Base-by-base conservation (phyloP, 2,113 vertebrate species). In the Dicentrarchus labrax region DNA sequence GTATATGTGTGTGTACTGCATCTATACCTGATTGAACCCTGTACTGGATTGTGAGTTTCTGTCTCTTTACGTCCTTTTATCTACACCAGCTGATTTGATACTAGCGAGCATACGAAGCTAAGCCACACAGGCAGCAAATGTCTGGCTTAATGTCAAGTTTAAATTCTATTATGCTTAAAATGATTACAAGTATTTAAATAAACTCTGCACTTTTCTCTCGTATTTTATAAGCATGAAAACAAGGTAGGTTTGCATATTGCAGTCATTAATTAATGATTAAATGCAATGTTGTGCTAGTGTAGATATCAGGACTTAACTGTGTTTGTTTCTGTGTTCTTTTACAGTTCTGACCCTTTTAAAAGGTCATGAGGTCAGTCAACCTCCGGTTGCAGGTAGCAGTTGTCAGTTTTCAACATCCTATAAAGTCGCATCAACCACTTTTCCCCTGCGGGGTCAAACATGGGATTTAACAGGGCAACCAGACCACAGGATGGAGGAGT, bases 91-190 rank as follows among this genome's bases (percentile, higher is more conserved):
- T 60, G 54, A 60, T 78, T 41, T 48, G 12, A 76, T 51, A 76
- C 11, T 21, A 86, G 74, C n/a, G 6, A 84, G 88, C 68, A 72
- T 30, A 77, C 30, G 50, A 87, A 89, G 76, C 75, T 74, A 56
- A 88, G 80, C 80, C 64, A 68, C 78, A 80, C 48, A 69, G 67
- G 73, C 75, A 72, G 77, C 72, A 67, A 60, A 62, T 53, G 74
- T n/a, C 19, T 72, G 80, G 43, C 79, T 76, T 83, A 21, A 83
- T 83, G 72, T 78, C 85, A 86, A 74, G 59, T 89, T 80, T 39
- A 81, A 69, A 62, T 74, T 67, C 5, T 47, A n/a, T 74, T 10
- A 80, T 22, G 48, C 47, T 61, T 62, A 36, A 86, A 85, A 61
- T 70, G 68, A 80, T 83, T 75, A 82, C 68, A 72, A 15, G 53